These are phyloP conservation scores for Heliocidaris erythrogramma DNA, from an alignment of 35 echinoderm and acorn worm species.

Conservation along the genomic window DNA sequence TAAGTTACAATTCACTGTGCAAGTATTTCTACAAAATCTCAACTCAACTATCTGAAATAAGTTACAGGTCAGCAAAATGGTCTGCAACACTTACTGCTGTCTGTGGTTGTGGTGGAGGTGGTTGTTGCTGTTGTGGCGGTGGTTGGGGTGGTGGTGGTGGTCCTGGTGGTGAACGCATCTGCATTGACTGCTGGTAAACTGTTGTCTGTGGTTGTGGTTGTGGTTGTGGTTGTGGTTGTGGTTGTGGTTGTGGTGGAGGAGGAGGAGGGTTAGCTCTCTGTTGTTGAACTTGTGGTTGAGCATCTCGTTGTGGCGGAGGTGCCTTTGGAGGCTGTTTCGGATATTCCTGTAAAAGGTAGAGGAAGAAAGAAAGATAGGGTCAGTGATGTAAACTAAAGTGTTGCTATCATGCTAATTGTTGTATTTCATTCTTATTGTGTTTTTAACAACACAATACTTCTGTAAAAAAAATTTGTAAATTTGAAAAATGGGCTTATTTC, in stretches of 20 bases:
- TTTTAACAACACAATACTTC: too few species aligned
- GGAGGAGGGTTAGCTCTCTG: slow-evolving; percentile 44
- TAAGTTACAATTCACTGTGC: background rate
- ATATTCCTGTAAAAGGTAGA: background rate
- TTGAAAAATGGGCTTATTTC: too few species aligned
- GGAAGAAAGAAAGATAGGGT: background rate
- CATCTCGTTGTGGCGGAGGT: slow-evolving; percentile 30
- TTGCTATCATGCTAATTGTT: background rate
- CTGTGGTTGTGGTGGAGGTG: background rate
- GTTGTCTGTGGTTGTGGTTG: slow-evolving; percentile 42
- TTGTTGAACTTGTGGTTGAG: background rate
- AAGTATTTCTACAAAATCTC: background rate
- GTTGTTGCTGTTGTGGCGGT: slow-evolving; percentile 27
- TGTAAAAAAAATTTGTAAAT: too few species aligned
- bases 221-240: background rate
- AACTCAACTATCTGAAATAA: slow-evolving; percentile 15
- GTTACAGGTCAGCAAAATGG: background rate
- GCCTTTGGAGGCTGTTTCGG: slow-evolving; percentile 7
- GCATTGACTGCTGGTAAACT: background rate
- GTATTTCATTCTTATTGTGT: background rate
- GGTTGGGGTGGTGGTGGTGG: background rate
- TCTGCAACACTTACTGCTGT: background rate
- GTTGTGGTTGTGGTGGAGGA: slow-evolving; percentile 25
- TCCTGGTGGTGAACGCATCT: background rate
- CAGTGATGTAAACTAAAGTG: background rate